Evolutionary conservation across 2,888 invertebrate genomes (phyloP), one percentile per base, ranked within the genome.

Genomic region (Cosmorhoe ocellata): DNA sequence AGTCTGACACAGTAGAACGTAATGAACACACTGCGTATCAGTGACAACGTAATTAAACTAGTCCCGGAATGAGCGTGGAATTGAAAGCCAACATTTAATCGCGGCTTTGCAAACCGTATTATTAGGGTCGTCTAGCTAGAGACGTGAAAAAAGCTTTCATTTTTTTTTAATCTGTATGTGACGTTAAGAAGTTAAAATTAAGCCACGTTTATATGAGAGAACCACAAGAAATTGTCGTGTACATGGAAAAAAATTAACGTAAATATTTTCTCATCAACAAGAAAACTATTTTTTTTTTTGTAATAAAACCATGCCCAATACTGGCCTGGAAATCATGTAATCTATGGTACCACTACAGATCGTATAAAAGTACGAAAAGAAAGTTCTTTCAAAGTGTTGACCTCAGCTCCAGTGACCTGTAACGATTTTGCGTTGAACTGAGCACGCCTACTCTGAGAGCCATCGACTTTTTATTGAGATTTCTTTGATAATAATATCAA

Each of bases 1-100:
- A n/a, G n/a, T n/a, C n/a, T n/a, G n/a, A n/a, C n/a, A n/a, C 36
- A 36, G 32, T 32, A 13, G 34, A 10, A 13, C 32, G 8, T 32
- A 72, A 74, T 69, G 62, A 66, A 63, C 58, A 60, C 67, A 71
- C 67, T 68, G 59, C 59, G 62, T 61, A 60, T 66, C 64, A 59
- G 55, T 59, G 62, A 61, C 59, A 61, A 56, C 45, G 52, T 61
- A 66, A 69, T 66, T 67, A 60, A 62, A 62, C 57, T 43, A 52
- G 43, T 47, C 34, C 34, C 32, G 33, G 34, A 45, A 41, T 39
- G 30, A 43, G 24, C 34, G 37, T 12, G 2, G 31, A 48, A 52
- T 52, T 47, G 43, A 47, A 52, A 36, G 33, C 43, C 14, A 39
- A 32, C 50, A 32, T 38, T 43, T 50, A 50, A 50, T 48, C 34